Evolutionary conservation across 2,797 vertebrate species (phyloP), one percentile per base, ranked within the genome.

Genomic region (Artibeus lituratus): DNA sequence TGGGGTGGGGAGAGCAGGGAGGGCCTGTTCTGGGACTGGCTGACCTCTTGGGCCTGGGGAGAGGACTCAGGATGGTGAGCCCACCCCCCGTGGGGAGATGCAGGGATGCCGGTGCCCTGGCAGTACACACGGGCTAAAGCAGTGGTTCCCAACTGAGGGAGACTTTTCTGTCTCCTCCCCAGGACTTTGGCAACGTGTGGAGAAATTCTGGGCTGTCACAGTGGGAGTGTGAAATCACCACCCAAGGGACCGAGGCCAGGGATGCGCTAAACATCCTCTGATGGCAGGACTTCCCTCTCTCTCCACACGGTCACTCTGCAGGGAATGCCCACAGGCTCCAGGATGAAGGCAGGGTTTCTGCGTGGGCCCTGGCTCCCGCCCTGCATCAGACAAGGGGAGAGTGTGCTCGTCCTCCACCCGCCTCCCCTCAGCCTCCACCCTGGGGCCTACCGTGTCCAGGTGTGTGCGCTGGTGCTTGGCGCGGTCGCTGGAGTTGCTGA

Each of bases 401-500:
- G 6, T 8, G 22, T 55, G 42, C n/a, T 3, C 2, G 1, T 4
- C 53, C 10, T 5, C 76, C 39, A 1, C 21, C 81, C 37, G 15
- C 26, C 0, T 0, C 22, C 42, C 24, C 76, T 18, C 0, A 3
- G 51, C 51, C 74, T 29, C 59, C 1, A 26, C 42, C 18, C 29
- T 12, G 0, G 0, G 74, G 97, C 99, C 99, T 98, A 99, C 99
- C 96, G 99, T 99, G 98, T 99, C 99, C 92, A 99, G 99, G 98
- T 99, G 99, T 89, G 99, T 99, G 97, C 99, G 99, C 98, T 99
- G 99, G 97, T 99, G 99, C 98, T 99, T 99, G 93, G 99, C 99
- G 18, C 99, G 99, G 98, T 99, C 99, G 0, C 99, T 99, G 98
- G 99, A 99, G 99, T 99, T 99, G 98, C 99, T 99, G 99, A 99